These are phyloP conservation scores for Prostheceraeus crozeri DNA, from an alignment of 2,888 invertebrate genomes.

Conservation along the genomic window DNA sequence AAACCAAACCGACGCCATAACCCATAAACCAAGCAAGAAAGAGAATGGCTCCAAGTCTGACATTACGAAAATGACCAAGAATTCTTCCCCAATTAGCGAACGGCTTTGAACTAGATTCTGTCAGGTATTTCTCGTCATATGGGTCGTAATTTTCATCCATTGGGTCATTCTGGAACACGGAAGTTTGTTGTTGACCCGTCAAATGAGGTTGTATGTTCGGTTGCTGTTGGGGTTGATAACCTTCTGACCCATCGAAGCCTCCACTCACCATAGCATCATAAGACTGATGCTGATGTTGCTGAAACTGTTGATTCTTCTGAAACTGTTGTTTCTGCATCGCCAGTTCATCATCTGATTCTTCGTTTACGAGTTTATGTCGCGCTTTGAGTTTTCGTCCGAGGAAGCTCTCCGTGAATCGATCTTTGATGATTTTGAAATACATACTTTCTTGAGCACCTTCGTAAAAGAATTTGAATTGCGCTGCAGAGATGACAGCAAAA, in stretches of 20 bases:
- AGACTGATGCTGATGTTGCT: not conserved
- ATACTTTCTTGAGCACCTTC: constrained; percentile 36
- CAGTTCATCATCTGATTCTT: constrained; percentile 29
- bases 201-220: constrained; percentile 32
- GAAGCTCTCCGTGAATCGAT: constrained; percentile 43
- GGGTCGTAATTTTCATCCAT: constrained; percentile 36
- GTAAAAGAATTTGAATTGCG: constrained; percentile 64
- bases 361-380: constrained; percentile 32
- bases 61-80: constrained; percentile 75
- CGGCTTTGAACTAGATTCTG: constrained; percentile 58
- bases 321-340: constrained; percentile 19
- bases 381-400: constrained; percentile 30
- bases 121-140: constrained; percentile 26
- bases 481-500: constrained; percentile 80
- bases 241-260: constrained; percentile 15
- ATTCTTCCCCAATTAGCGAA: constrained; percentile 88
- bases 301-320: not conserved
- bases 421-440: constrained; percentile 43
- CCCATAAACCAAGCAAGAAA: constrained; percentile 99
- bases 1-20: constrained; percentile 93
- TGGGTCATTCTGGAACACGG: constrained; percentile 28
- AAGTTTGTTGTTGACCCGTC: constrained; percentile 34
- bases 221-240: not conserved
- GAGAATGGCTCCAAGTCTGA: constrained; percentile 71
- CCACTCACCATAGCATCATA: not conserved